Evolutionary conservation across 2,113 vertebrate species (phyloP).

Genomic region (Apteryx owenii): DNA sequence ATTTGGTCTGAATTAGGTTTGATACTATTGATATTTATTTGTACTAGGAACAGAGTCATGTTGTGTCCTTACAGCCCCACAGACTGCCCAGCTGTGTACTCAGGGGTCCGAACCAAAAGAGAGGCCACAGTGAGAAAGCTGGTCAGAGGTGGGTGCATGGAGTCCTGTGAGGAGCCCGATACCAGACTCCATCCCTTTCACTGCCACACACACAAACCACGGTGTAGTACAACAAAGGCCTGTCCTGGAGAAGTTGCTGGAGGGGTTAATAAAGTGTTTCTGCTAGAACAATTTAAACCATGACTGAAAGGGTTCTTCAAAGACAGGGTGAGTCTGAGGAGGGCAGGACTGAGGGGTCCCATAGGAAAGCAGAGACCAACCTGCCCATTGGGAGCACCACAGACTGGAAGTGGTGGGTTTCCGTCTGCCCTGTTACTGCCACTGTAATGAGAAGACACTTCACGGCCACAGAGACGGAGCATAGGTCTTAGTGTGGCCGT

Average conservation of each 20-base stretch:
- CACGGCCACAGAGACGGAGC: not conserved
- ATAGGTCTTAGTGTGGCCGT: not conserved
- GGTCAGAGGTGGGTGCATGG: not conserved
- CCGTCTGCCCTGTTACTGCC: not conserved
- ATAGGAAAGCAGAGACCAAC: not conserved
- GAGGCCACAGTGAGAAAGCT: not conserved
- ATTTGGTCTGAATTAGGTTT: not conserved
- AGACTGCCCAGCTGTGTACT: not conserved
- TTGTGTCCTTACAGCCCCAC: not conserved
- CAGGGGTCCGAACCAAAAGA: not conserved
- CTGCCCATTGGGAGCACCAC: not conserved
- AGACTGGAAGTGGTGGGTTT: not conserved
- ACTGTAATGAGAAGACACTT: not conserved
- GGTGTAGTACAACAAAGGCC: not conserved
- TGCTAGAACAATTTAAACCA: not conserved
- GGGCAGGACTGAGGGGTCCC: not conserved
- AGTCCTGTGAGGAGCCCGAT: not conserved
- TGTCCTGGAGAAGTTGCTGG: not conserved
- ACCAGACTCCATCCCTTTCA: not conserved
- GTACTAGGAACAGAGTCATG: not conserved
- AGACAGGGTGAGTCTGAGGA: not conserved
- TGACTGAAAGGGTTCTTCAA: not conserved
- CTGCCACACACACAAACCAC: not conserved
- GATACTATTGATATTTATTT: not conserved
- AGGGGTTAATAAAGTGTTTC: not conserved